Evolutionary conservation across 2,888 invertebrate species (phyloP), one percentile per base, ranked within the genome.

Genomic region (Perizoma affinitatum): DNA sequence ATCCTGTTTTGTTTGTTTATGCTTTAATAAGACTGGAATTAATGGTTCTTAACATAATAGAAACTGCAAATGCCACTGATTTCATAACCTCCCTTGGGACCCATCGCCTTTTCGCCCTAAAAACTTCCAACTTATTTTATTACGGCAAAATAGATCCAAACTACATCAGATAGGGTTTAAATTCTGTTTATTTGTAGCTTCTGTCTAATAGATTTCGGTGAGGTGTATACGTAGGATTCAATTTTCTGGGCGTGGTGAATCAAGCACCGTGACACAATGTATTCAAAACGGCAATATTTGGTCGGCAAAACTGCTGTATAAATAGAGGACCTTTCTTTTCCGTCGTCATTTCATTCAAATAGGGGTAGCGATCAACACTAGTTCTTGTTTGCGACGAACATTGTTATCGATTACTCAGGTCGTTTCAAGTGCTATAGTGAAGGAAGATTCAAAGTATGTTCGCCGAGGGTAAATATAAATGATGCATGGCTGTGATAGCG

Each of bases 31-130:
- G 88, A 83, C 88, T 80, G 87, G 82, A 91, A 90, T 92, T 92
- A 92, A 92, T 92, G 92, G 91, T 88, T 91, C 90, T 81, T 88
- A 85, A 82, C 90, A 92, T 90, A 92, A 92, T 92, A 92, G 94
- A 90, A 88, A 86, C 88, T 94, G 93, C 93, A 94, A 94, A 94
- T 94, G 94, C 94, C 94, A 94, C 92, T 94, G 94, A 93, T 93
- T 94, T 93, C 92, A 91, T 93, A 90, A 89, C 90, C 90, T 91
- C 93, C 90, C 93, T 82, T 78, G 87, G 93, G 93, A 94, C 82
- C 85, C 84, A 87, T 89, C 89, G 84, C 86, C 78, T 88, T 87
- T 86, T 86, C 85, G 88, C 90, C 90, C 90, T 76, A 87, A 89
- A 90, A 88, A 86, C 70, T 80, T 75, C 69, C 64, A 68, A 57